Evolutionary conservation across 2,888 invertebrate genomes (phyloP), one percentile per base, ranked within the genome.

Genomic region (Meiosimyza decipiens): DNA sequence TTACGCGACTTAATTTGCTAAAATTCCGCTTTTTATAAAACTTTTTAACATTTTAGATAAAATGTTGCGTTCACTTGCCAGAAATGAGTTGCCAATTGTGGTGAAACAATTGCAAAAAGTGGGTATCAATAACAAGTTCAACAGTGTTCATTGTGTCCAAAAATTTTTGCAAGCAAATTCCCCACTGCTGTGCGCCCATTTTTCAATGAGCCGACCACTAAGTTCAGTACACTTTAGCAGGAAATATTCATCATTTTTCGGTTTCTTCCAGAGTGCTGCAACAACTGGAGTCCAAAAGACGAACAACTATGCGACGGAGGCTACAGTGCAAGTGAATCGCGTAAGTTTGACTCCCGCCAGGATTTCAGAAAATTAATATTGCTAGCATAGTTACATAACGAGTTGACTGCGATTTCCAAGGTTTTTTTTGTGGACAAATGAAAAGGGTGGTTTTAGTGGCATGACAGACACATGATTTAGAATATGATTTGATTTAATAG

Each of bases 231-330:
- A 69, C 71, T 28, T 68, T 73, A 54, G 73, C 76, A 80, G 80
- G 76, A 79, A 77, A 78, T 81, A 83, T 80, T 81, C 80, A 83
- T 84, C 83, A 80, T 83, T 84, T 84, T 85, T 84, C 82, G 83
- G 82, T 85, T 81, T 84, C 76, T 86, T 84, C 82, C 85, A 85
- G 85, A 84, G 79, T 79, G 81, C 81, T 77, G 83, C 81, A 78
- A 76, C 81, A 77, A 77, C 82, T 75, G 82, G 82, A 76, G 81
- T 79, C 73, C 81, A 84, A 72, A 83, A 84, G 77, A 81, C 81
- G 70, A 87, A 86, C 73, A 85, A 84, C 82, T 87, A 85, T 84
- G 87, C 87, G 81, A 87, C 87, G 73, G 87, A 87, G 78, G 87
- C 86, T 50, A 84, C 85, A 66, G 82, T 86, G 65, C 83, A 87